phyloP scores from a whole-genome alignment of 2,888 invertebrate genomes.

The Catonia carolina region DNA sequence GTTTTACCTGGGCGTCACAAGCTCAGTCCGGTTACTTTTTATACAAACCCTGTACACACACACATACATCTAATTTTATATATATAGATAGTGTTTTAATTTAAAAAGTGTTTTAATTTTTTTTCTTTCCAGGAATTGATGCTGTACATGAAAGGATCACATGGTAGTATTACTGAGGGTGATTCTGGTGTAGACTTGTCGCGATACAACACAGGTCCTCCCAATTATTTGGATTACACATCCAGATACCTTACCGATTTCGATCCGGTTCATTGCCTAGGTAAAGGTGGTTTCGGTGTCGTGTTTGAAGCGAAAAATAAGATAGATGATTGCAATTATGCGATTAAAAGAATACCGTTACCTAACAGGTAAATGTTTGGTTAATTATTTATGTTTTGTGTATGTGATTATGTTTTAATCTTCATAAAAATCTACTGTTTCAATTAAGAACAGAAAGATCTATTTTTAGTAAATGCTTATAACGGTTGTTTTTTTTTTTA shows the following conservation, averaged over 20 bases:
- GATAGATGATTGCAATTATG: slow-evolving; percentile 89
- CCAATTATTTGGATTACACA: slow-evolving; percentile 39
- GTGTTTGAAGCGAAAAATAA: slow-evolving; percentile 93
- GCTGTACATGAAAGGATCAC: no score
- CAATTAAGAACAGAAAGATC: no score
- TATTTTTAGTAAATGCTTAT: no score
- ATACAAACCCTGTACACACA: no score
- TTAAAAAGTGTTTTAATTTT: background rate
- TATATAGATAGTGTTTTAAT: no score
- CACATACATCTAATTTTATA: no score
- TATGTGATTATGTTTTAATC: background rate
- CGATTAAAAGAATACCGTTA: slow-evolving; percentile 87
- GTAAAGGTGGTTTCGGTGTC: slow-evolving; percentile 91
- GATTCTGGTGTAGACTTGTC: slow-evolving; percentile 38
- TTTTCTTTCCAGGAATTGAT: slow-evolving; percentile 2
- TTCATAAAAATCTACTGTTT: no score
- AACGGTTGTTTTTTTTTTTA: no score
- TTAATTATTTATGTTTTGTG: background rate
- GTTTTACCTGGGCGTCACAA: no score
- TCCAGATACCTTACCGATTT: slow-evolving; percentile 80
- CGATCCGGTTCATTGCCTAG: slow-evolving; percentile 70
- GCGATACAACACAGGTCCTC: no score
- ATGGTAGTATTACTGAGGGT: slow-evolving; percentile 25
- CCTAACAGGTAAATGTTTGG: slow-evolving; percentile 57
- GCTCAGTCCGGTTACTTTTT: no score